Percentiles rank a stretch among this genome's conserved stretches.
Conservation (phyloP, 2,113 vertebrate species). For the Erpornis zantholeuca region DNA sequence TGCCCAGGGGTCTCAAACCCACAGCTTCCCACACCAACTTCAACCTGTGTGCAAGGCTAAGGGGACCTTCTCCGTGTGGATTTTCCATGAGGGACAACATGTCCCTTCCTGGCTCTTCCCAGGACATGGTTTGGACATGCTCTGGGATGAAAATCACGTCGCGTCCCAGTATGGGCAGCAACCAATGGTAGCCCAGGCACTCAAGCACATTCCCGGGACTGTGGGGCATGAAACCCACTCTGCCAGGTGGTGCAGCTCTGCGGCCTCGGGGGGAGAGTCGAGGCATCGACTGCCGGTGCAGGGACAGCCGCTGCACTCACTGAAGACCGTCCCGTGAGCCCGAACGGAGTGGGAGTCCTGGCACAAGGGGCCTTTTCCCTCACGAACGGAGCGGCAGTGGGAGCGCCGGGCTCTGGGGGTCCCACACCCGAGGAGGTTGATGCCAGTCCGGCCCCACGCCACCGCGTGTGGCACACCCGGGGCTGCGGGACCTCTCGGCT, state of each 20-base stretch:
- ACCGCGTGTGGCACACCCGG: not conserved
- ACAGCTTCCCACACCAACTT: not conserved
- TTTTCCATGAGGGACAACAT: accelerated
- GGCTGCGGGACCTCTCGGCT: not conserved
- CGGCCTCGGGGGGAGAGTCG: accelerated
- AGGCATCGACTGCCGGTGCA: too few relatives aligned
- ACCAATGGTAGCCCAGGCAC: not conserved
- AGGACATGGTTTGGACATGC: accelerated
- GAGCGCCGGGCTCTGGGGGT: accelerated
- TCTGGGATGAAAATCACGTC: not conserved
- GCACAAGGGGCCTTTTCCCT: not conserved
- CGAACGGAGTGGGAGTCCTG: accelerated
- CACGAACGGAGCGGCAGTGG: accelerated
- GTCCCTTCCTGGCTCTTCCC: not conserved
- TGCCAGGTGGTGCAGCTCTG: not conserved
- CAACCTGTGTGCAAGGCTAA: accelerated
- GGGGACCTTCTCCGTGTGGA: accelerated
- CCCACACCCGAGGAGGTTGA: not conserved
- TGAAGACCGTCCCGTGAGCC: not conserved
- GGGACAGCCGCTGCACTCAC: not conserved
- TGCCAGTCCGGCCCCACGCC: accelerated
- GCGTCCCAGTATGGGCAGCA: accelerated
- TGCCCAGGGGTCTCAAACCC: not conserved
- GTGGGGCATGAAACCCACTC: accelerated
- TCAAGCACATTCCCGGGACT: too few relatives aligned